Evolutionary conservation across 2,113 vertebrate genomes (phyloP), one percentile per base, ranked within the genome.

Genomic region (Syngnathus typhle): DNA sequence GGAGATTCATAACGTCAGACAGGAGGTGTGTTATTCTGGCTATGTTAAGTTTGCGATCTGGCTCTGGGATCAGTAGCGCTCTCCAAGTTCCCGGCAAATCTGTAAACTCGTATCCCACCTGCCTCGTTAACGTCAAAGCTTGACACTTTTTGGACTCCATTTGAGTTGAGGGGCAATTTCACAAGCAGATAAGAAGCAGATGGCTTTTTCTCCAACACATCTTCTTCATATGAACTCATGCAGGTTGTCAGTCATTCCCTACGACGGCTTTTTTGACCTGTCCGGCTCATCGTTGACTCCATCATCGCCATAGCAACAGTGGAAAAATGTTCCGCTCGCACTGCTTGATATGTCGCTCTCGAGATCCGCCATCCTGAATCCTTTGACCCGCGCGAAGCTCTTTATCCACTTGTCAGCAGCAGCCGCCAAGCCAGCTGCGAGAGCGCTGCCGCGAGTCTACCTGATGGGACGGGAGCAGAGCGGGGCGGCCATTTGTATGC

Each of bases 231-330:
- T 43, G 23, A 1, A 23, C 23, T 23, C 23, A 23, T 23, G 49
- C 32, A 41, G 49, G 9, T 18, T 75, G 21, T 37, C 49, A 60
- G 21, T 67, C 70, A 70, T 69, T 64, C 11, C 73, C 27, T 32
- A 23, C 68, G 72, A 64, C 69, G 63, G 78, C 61, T 9, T 21
- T 68, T 71, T 77, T 70, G 61, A 59, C 62, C 69, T 60, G 65
- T 79, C 63, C 69, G 60, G 75, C 81, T 82, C 75, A 82, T 85
- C 82, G 71, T 77, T 67, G 72, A 76, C 68, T 77, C 61, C 39
- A 60, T n/a, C 60, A 75, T 83, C 36, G 72, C 75, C 86, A 86
- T 86, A 76, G 80, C 76, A 87, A 87, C 85, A 65, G 46, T 36
- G 8, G 46, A 12, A 69, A 70, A 71, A 78, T 7, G 64, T 63